Base-by-base conservation (phyloP, 1,140 invertebrate genomes). In the Bombus pascuorum region DNA sequence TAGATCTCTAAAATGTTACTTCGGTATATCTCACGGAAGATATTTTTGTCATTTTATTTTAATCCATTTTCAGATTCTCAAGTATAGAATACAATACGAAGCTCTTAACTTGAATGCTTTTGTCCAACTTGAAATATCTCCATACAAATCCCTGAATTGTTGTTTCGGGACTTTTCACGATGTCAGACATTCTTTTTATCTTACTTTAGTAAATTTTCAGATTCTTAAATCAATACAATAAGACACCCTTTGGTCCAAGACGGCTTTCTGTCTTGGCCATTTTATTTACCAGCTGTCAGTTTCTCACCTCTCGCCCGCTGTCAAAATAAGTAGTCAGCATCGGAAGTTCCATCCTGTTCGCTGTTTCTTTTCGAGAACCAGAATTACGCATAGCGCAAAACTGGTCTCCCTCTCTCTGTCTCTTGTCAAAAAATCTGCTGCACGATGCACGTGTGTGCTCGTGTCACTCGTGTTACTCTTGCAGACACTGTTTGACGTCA, bases 281-380 rank as follows among this genome's bases (percentile, higher is more conserved):
- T 37, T 83, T 70, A 66, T 77, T 78, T 83, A 78, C 22, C 5
- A 34, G 13, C 34, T 28, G 73, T 47, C 75, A 44, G 82, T 28
- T 77, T 39, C 75, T 37, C 42, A 15, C 25, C 25, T 18, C 32
- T 75, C 15, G 71, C 65, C 72, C 71, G 44, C 44, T 76, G 82
- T 83, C 65, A 59, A 83, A 77, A 70, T 70, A 78, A 70, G 68
- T 57, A 15, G 28, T 1, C 42, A 22, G 75, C 75, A 65, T 65
- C 68, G 70, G 53, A 81, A 73, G 28, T 81, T 42, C 47, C 76
- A 47, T 79, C 74, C 74, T 53, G 72, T n/a, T 71, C 34, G 57
- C 28, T 12, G 15, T 32, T 87, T 88, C 86, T 89, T 86, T 86
- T 89, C 83, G 71, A 86, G 75, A 89, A 89, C 88, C 86, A 89